Percentiles rank a stretch among this genome's conserved stretches.
These are phyloP conservation scores for Gopherus flavomarginatus DNA, from an alignment of 2,113 vertebrate species.

Conservation along the genomic window DNA sequence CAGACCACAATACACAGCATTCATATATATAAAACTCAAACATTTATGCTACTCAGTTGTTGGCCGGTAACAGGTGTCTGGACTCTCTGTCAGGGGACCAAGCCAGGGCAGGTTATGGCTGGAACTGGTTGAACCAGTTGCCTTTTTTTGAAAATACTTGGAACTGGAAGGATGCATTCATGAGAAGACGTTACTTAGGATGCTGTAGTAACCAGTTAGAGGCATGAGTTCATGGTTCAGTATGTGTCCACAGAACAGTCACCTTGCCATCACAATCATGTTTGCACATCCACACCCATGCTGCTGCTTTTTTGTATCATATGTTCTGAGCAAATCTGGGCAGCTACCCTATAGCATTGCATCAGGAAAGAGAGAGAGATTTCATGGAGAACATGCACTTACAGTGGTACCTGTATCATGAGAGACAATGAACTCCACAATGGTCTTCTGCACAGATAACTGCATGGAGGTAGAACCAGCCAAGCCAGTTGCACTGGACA, in stretches of 20 bases:
- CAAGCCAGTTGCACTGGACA: background rate
- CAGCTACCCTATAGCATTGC: background rate
- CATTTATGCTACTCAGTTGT: background rate
- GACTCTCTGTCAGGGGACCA: background rate
- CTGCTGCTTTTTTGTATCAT: background rate
- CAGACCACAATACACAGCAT: background rate
- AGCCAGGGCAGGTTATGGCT: background rate
- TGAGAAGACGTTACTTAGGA: background rate
- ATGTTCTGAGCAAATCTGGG: background rate
- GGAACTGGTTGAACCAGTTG: background rate
- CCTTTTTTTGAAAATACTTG: background rate
- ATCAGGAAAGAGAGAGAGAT: background rate
- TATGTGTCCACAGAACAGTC: background rate
- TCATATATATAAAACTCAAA: background rate
- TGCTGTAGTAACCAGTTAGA: background rate
- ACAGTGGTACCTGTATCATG: background rate
- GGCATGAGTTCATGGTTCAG: background rate
- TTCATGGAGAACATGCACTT: accelerated
- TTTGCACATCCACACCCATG: background rate
- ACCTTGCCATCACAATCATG: background rate
- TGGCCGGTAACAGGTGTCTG: background rate
- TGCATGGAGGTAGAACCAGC: background rate
- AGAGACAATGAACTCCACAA: background rate
- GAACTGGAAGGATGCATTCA: background rate
- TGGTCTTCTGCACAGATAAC: background rate